phyloP scores from a whole-genome alignment of 2,113 vertebrate species.

The Engraulis encrasicolus region DNA sequence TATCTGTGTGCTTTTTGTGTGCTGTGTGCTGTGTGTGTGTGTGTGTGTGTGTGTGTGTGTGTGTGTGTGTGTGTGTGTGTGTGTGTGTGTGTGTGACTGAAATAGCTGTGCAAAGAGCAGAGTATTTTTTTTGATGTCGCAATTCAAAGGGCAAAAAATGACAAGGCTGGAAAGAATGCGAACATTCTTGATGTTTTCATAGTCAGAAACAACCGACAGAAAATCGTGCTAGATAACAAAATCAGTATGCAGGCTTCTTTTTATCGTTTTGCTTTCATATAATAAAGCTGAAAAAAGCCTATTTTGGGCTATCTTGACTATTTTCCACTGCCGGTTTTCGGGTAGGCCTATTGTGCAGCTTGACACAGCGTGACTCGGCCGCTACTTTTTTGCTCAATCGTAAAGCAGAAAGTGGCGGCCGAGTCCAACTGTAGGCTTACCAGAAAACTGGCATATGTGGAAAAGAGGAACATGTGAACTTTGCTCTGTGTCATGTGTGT shows the following conservation, averaged over 20 bases:
- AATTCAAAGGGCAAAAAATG: not conserved
- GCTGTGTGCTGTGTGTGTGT: too few relatives aligned
- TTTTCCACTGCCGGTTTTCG: too few relatives aligned
- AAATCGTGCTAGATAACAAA: not conserved
- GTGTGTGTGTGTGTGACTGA: conserved; percentile 18
- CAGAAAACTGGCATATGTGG: too few relatives aligned
- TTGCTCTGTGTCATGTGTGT: not conserved
- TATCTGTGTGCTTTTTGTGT: conserved; percentile 10
- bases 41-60: conserved; percentile 39
- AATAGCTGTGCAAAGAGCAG: not conserved
- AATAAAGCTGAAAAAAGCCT: too few relatives aligned
- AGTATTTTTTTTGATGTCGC: not conserved
- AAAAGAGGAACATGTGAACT: not conserved
- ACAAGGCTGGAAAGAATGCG: not conserved
- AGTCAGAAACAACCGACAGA: not conserved
- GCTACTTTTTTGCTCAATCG: too few relatives aligned
- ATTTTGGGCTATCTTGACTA: too few relatives aligned
- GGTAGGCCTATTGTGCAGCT: too few relatives aligned
- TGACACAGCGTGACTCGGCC: too few relatives aligned
- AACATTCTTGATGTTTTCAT: not conserved
- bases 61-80: conserved; percentile 27
- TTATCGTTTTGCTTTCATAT: not conserved
- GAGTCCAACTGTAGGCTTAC: too few relatives aligned
- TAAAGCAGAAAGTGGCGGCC: too few relatives aligned
- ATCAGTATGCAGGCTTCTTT: not conserved